A percentile compares a stretch with the other conserved stretches of the same genome.
Conservation (phyloP, 2,888 invertebrate genomes). For the Drosophila prostipennis region DNA sequence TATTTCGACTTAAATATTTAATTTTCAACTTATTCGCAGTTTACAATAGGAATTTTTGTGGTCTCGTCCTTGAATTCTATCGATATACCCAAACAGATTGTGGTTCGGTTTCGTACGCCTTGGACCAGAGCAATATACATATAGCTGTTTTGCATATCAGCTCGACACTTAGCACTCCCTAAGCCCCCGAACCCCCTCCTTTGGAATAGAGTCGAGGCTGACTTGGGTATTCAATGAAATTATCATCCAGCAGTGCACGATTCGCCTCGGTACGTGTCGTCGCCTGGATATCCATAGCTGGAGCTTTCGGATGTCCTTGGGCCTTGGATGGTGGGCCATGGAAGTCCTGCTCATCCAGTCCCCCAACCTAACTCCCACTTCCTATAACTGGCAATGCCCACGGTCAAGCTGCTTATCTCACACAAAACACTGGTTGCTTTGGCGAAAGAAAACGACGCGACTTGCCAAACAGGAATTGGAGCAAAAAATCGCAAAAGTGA, state of each 20-base stretch:
- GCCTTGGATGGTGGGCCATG: conserved; percentile 32
- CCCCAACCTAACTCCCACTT: neutral
- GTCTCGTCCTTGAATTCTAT: conserved; percentile 1
- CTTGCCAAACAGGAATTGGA: conserved; percentile 64
- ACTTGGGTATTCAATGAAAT: conserved; percentile 66
- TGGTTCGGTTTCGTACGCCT: conserved; percentile 28
- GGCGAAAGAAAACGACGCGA: conserved; percentile 34
- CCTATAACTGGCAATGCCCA: conserved; percentile 11
- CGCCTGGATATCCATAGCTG: conserved; percentile 27
- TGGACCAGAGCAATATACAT: conserved; percentile 40
- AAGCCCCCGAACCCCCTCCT: neutral
- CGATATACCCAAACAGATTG: conserved; percentile 17
- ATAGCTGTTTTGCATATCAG: conserved; percentile 69
- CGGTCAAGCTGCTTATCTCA: conserved; percentile 71
- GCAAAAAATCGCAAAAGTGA: conserved; percentile 58
- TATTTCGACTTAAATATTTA: neutral
- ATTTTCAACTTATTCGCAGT: neutral
- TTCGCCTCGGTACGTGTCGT: conserved; percentile 60
- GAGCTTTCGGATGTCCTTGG: conserved; percentile 52
- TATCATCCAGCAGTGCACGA: conserved; percentile 63
- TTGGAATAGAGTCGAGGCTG: conserved; percentile 37
- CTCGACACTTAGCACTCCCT: conserved; percentile 48
- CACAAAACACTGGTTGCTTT: conserved; percentile 76
- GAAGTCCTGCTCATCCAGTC: conserved; percentile 23
- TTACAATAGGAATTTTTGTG: neutral